A percentile compares a stretch with the other conserved stretches of the same genome.
Conservation (phyloP, 2,113 vertebrate species). For the Mobula hypostoma region DNA sequence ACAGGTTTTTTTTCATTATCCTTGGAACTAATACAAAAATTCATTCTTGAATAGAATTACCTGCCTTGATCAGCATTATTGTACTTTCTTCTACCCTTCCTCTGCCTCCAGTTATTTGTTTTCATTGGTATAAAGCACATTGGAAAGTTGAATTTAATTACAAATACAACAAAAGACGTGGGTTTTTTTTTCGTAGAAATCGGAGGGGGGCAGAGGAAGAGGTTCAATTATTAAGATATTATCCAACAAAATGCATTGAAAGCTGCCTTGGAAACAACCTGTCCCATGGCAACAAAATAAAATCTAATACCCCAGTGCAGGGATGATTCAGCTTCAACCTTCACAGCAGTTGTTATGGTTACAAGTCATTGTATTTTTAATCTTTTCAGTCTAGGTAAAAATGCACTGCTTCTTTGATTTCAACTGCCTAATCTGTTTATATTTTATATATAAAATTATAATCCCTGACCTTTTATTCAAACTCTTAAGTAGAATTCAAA, state of each 20-base stretch:
- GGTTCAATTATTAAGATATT: conserved; percentile 4
- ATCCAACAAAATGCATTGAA: conserved; percentile 10
- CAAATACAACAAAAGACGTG: conserved; percentile 37
- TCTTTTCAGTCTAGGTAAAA: conserved; percentile 13
- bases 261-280: conserved; percentile 1
- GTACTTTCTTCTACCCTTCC: conserved; percentile 39
- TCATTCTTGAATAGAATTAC: conserved; percentile 33
- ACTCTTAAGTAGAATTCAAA: neutral
- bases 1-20: too few relatives aligned
- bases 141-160: neutral
- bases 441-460: neutral
- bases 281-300: conserved; percentile 23
- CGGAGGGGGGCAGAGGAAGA: too few relatives aligned
- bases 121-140: conserved; percentile 44
- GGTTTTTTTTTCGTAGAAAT: neutral
- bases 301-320: conserved; percentile 3
- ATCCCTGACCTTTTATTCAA: neutral
- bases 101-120: conserved; percentile 44
- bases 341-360: conserved; percentile 31
- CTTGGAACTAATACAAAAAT: too few relatives aligned
- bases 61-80: conserved; percentile 45
- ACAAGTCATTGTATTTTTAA: conserved; percentile 20
- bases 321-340: conserved; percentile 15
- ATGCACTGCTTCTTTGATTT: neutral
- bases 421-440: neutral